These are phyloP conservation scores for Phataginus tricuspis DNA, from an alignment of 2,797 vertebrate species.

Conservation along the genomic window DNA sequence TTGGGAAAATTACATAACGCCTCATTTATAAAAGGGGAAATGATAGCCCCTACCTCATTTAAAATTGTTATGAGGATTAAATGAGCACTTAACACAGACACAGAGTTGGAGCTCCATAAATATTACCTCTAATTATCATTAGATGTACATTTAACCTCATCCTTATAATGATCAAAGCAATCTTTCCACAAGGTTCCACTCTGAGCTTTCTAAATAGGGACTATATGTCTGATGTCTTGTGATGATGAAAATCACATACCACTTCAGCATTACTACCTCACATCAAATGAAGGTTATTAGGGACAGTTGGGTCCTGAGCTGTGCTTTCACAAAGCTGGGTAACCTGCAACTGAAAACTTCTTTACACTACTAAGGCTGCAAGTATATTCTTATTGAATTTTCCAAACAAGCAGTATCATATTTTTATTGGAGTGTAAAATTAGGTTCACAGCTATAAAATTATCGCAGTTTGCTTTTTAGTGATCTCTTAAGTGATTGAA, in stretches of 20 bases:
- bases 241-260: background rate
- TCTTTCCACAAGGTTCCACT: background rate
- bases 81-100: background rate
- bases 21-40: background rate
- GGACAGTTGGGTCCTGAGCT: constrained; percentile 67
- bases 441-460: constrained; percentile 67
- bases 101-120: background rate
- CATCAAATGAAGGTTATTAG: constrained; percentile 55
- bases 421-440: constrained; percentile 82
- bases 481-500: constrained; percentile 30
- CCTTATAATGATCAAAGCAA: background rate
- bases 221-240: background rate
- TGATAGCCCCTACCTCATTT: background rate
- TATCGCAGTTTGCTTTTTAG: constrained; percentile 65
- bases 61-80: background rate
- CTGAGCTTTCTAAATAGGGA: background rate
- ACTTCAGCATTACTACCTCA: background rate
- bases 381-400: constrained; percentile 80
- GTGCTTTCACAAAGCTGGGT: constrained; percentile 64
- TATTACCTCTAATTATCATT: background rate
- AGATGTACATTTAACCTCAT: background rate
- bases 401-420: constrained; percentile 71
- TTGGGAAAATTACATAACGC: background rate
- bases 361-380: constrained; percentile 67
- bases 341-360: constrained; percentile 66